A percentile compares a stretch with the other conserved stretches of the same genome.
Evolutionary conservation across 2,113 vertebrate genomes (phyloP).

Genomic region (Eurypyga helias): DNA sequence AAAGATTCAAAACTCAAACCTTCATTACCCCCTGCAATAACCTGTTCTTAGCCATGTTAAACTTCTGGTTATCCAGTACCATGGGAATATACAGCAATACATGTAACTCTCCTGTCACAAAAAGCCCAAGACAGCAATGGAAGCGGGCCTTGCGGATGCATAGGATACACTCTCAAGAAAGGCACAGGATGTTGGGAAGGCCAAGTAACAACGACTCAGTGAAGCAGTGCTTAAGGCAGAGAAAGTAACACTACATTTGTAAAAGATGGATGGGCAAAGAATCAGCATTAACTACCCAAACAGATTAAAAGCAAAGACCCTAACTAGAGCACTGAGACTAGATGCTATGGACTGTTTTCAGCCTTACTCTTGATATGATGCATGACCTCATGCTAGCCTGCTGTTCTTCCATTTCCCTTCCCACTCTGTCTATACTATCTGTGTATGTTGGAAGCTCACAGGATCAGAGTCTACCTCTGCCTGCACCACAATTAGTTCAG

Average conservation of each 20-base stretch:
- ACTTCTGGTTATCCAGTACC: background rate
- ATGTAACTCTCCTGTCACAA: background rate
- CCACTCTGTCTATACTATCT: background rate
- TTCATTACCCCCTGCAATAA: background rate
- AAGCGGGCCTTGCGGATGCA: background rate
- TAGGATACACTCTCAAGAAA: background rate
- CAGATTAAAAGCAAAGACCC: background rate
- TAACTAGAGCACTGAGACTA: background rate
- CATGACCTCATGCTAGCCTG: background rate
- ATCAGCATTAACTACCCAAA: background rate
- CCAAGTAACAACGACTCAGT: background rate
- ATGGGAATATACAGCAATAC: background rate
- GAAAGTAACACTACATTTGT: background rate
- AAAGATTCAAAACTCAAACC: background rate
- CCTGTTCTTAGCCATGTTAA: background rate
- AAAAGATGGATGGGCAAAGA: background rate
- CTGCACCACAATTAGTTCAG: background rate
- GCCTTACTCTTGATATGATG: background rate
- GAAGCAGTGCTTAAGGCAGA: background rate
- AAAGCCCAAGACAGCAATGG: background rate
- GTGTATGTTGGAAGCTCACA: fast-evolving
- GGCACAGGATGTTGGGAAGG: background rate
- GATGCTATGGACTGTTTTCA: background rate
- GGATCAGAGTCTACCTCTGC: background rate
- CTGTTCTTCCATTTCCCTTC: background rate